These are phyloP conservation scores for Cheilosia scutellata DNA, from an alignment of 2,888 invertebrate genomes.

Conservation along the genomic window DNA sequence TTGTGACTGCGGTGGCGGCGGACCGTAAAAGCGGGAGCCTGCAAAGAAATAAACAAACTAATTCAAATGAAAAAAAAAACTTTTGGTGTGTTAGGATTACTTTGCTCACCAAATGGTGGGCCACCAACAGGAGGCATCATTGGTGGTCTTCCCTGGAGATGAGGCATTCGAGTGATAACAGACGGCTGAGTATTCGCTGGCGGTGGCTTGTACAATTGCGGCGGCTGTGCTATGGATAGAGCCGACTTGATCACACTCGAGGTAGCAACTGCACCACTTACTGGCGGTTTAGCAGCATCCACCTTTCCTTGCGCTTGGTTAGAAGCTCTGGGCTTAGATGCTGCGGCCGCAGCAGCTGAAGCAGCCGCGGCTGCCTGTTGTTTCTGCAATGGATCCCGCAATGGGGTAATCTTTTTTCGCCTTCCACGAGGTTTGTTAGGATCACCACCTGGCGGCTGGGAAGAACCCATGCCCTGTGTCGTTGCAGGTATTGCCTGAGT, in stretches of 20 bases:
- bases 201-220: conserved; percentile 85
- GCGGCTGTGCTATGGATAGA: conserved; percentile 84
- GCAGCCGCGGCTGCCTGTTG: conserved; percentile 85
- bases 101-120: conserved; percentile 77
- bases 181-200: conserved; percentile 84
- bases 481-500: conserved; percentile 71
- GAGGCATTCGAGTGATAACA: conserved; percentile 87
- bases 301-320: conserved; percentile 19
- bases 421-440: conserved; percentile 82
- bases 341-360: conserved; percentile 82
- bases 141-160: conserved; percentile 78
- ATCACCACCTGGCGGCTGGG: conserved; percentile 30
- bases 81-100: conserved; percentile 66
- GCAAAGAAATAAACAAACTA: not conserved
- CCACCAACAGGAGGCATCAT: conserved; percentile 74
- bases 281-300: conserved; percentile 25
- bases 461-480: conserved; percentile 33
- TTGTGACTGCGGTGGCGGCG: conserved; percentile 44
- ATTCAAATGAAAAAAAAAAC: not conserved
- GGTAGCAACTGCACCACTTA: conserved; percentile 20
- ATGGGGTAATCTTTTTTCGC: conserved; percentile 84
- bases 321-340: conserved; percentile 47
- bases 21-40: conserved; percentile 80
- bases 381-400: conserved; percentile 84
- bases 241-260: conserved; percentile 77